phyloP scores from a whole-genome alignment of 2,113 vertebrate genomes.

The Gambusia affinis region DNA sequence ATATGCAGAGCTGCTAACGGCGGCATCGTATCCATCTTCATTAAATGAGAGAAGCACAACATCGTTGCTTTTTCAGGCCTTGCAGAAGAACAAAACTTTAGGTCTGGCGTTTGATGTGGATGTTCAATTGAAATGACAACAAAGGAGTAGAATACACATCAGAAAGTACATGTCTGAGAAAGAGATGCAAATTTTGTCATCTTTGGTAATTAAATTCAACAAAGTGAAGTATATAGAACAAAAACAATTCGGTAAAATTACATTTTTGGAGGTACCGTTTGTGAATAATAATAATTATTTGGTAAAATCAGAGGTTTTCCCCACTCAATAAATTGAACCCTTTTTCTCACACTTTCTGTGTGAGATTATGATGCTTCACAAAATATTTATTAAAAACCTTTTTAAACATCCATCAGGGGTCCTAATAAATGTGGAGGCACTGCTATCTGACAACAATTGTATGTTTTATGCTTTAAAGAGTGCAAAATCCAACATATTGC shows the following conservation, averaged over 20 bases:
- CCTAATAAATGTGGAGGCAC: not conserved
- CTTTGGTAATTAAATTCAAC: not conserved
- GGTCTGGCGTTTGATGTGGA: not conserved
- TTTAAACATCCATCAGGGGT: not conserved
- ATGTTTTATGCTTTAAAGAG: not conserved
- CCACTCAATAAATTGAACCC: not conserved
- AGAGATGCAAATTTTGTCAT: not conserved
- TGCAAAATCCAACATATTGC: not conserved
- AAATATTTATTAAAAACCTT: not conserved
- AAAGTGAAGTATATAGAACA: not conserved
- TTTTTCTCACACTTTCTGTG: not conserved
- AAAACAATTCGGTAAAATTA: not conserved
- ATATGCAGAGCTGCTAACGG: slow-evolving; percentile 47
- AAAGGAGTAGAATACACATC: not conserved
- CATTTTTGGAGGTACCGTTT: not conserved
- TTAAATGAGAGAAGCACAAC: slow-evolving; percentile 44
- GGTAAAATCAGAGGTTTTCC: not conserved
- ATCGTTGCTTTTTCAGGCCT: slow-evolving; percentile 4
- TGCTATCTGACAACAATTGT: not conserved
- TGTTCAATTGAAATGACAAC: not conserved
- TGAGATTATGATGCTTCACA: not conserved
- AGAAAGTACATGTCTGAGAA: not conserved
- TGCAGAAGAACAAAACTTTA: not conserved
- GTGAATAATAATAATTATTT: not conserved
- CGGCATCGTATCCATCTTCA: not conserved